Evolutionary conservation across 2,113 vertebrate genomes (phyloP).

Genomic region (Potamarius usumacintae): DNA sequence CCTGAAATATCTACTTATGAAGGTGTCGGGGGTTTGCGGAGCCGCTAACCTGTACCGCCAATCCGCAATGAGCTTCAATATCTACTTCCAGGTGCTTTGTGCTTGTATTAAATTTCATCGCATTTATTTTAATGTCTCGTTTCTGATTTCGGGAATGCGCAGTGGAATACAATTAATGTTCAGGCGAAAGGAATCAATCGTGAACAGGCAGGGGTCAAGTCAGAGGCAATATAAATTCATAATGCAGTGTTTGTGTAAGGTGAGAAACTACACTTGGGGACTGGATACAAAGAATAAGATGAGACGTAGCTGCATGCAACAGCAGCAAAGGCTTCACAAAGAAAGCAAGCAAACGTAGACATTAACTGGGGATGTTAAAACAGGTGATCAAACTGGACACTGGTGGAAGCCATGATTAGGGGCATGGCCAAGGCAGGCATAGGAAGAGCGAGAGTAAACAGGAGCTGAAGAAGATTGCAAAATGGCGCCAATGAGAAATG

Average conservation of each 20-base stretch:
- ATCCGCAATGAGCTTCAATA: conserved; percentile 95
- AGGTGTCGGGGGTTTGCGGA: conserved; percentile 91
- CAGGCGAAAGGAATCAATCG: background rate
- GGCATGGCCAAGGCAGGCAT: background rate
- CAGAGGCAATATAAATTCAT: too few species aligned
- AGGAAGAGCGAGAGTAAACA: too few species aligned
- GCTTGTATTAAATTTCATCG: too few species aligned
- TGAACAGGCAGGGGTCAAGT: background rate
- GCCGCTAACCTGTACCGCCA: conserved; percentile 95
- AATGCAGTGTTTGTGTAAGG: too few species aligned
- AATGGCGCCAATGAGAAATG: background rate
- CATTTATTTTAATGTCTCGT: background rate
- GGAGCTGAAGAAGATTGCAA: background rate
- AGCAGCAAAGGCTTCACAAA: background rate
- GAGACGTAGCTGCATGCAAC: too few species aligned
- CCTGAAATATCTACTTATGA: conserved; percentile 94
- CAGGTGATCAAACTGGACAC: background rate
- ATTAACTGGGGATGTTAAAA: background rate
- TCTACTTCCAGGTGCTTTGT: conserved; percentile 80
- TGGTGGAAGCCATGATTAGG: background rate
- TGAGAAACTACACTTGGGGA: too few species aligned
- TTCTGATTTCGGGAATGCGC: background rate
- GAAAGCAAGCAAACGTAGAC: background rate
- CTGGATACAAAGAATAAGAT: too few species aligned
- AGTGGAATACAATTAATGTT: background rate